Evolutionary conservation across 2,797 vertebrate genomes (phyloP), one percentile per base, ranked within the genome.

Genomic region (Fratercula arctica): DNA sequence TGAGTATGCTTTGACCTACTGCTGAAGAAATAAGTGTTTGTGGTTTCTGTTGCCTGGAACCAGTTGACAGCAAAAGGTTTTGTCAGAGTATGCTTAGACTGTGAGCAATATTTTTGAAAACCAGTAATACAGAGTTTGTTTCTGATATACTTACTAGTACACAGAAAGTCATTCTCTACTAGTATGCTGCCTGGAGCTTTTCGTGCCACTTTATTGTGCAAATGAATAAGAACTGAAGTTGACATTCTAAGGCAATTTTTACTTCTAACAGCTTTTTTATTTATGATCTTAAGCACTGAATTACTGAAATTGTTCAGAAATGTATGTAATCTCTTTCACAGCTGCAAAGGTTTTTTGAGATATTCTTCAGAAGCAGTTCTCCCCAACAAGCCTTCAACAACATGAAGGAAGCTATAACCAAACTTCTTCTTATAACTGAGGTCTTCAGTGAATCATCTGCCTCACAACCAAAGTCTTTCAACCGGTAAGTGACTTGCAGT

Each of bases 341-440:
- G 99, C 96, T 99, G 88, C 97, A 98, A 82, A 96, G 83, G 18
- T 99, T 99, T 98, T 98, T 99, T 97, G 97, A 98, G 94, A 97
- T 98, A 94, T 98, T 98, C 94, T 97, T 99, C 64, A 98, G 97
- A 88, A 91, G 96, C 29, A 54, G 72, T 43, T 95, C 96, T 56
- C 98, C 98, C 86, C 98, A 98, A 29, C 98, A 98, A 94, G 98
- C 98, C 63, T 97, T 99, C 93, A 97, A 93, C 41, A 98, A 98
- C 81, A 94, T 99, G 96, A 99, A 98, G 96, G 98, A 98, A 85
- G 98, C 98, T 69, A 98, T 99, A 89, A 98, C 96, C 91, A 98
- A 98, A 80, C 98, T 99, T 91, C 96, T 99, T 26, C 97, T 98
- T 75, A 97, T 98, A 11, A 98, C 98, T 14, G 97, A 98, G 35